phyloP scores from a whole-genome alignment of 2,797 vertebrate genomes.

The Intellagama lesueurii region DNA sequence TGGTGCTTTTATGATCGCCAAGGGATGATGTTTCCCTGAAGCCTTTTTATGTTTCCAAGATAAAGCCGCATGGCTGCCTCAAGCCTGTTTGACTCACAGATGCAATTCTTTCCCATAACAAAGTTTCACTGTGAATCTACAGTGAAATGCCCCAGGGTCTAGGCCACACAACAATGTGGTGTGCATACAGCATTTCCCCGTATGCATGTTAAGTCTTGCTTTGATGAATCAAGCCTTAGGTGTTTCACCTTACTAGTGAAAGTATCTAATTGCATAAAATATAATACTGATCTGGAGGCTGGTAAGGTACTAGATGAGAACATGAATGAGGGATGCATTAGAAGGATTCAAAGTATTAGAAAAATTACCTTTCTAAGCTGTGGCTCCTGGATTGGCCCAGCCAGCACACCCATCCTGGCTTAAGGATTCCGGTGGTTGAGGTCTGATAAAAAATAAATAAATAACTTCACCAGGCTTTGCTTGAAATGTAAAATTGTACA shows the following conservation, averaged over 20 bases:
- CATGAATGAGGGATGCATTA: background rate
- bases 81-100: constrained; percentile 72
- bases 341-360: constrained; percentile 14
- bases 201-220: constrained; percentile 47
- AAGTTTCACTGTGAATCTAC: constrained; percentile 58
- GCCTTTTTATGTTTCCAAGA: constrained; percentile 74
- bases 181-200: constrained; percentile 48
- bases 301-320: constrained; percentile 16
- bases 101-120: constrained; percentile 60
- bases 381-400: too few relatives aligned
- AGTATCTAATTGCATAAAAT: constrained; percentile 42
- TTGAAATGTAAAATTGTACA: too few relatives aligned
- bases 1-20: constrained; percentile 73
- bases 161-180: constrained; percentile 44
- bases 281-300: constrained; percentile 23
- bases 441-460: background rate
- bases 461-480: too few relatives aligned
- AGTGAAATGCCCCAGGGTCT: constrained; percentile 73
- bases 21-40: constrained; percentile 77
- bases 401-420: background rate
- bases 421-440: background rate
- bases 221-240: constrained; percentile 37
- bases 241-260: constrained; percentile 39
- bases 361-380: background rate
- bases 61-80: constrained; percentile 72